A percentile compares a stretch with the other conserved stretches of the same genome.
phyloP scores from a whole-genome alignment of 2,888 invertebrate species.

The Oxycera nigricornis region DNA sequence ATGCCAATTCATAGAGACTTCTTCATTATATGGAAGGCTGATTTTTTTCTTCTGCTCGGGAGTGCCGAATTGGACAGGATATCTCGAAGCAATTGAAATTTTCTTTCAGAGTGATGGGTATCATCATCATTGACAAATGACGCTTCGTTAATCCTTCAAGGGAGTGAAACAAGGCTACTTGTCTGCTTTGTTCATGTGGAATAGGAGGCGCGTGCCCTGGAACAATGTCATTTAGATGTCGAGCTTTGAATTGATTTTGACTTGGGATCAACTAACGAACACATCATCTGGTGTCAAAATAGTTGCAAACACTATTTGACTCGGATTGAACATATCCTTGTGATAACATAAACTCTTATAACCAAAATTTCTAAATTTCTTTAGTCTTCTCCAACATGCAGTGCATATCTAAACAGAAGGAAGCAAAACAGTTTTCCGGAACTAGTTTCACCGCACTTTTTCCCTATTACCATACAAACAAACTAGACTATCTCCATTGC shows the following conservation, averaged over 20 bases:
- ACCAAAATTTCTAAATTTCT: no score
- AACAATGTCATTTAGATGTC: neutral
- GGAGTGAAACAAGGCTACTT: neutral
- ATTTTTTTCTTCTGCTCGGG: neutral
- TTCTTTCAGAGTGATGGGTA: slow-evolving; percentile 25
- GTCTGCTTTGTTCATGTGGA: neutral
- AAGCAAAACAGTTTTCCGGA: neutral
- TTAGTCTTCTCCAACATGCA: neutral
- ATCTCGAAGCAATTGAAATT: slow-evolving; percentile 31
- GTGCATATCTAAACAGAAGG: neutral
- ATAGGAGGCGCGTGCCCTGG: neutral
- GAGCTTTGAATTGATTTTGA: neutral
- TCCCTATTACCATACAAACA: neutral
- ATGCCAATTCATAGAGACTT: neutral
- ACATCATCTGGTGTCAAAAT: neutral
- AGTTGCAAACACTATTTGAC: no score
- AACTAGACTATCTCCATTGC: slow-evolving; percentile 14
- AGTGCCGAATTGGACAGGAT: neutral
- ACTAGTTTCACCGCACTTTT: neutral
- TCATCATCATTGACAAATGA: slow-evolving; percentile 39
- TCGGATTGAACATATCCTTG: no score
- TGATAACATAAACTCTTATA: no score
- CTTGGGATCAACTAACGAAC: neutral
- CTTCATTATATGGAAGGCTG: slow-evolving; percentile 20
- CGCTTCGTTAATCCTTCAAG: slow-evolving; percentile 2